Percentiles rank a stretch among this genome's conserved stretches.
Conservation (phyloP, 2,113 vertebrate genomes). For the Ictalurus punctatus region DNA sequence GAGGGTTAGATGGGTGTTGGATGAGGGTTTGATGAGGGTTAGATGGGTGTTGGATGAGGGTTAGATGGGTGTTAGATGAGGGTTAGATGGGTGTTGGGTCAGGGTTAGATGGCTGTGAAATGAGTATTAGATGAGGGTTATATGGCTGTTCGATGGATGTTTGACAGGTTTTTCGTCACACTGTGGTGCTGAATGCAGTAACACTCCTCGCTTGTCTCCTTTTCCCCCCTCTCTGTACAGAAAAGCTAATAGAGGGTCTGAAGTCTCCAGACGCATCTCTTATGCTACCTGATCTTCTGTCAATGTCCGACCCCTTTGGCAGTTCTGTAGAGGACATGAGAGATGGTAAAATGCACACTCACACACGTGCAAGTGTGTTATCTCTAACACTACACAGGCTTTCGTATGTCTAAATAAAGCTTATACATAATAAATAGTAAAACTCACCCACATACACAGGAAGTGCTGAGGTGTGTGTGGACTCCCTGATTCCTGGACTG, state of each 20-base stretch:
- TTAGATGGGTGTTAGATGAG: too few relatives aligned
- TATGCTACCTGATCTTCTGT: constrained; percentile 92
- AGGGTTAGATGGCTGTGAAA: background rate
- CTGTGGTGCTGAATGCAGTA: background rate
- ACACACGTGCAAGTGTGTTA: background rate
- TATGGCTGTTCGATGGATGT: background rate
- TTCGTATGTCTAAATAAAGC: background rate
- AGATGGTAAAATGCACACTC: constrained; percentile 64
- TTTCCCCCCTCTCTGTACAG: constrained; percentile 63
- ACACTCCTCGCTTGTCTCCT: background rate
- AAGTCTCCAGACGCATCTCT: constrained; percentile 95
- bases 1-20: background rate
- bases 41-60: too few relatives aligned
- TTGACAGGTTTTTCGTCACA: background rate
- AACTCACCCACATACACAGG: background rate
- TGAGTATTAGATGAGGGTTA: background rate
- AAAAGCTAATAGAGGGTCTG: constrained; percentile 98
- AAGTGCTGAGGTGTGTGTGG: constrained; percentile 72
- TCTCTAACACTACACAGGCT: background rate
- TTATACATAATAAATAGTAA: background rate
- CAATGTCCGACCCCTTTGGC: constrained; percentile 91
- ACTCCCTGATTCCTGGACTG: constrained; percentile 83
- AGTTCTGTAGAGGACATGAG: constrained; percentile 79
- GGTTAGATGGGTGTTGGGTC: too few relatives aligned
- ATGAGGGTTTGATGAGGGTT: background rate